These are phyloP conservation scores for Acanthis flammea DNA, from an alignment of 2,797 vertebrate species.

Conservation along the genomic window DNA sequence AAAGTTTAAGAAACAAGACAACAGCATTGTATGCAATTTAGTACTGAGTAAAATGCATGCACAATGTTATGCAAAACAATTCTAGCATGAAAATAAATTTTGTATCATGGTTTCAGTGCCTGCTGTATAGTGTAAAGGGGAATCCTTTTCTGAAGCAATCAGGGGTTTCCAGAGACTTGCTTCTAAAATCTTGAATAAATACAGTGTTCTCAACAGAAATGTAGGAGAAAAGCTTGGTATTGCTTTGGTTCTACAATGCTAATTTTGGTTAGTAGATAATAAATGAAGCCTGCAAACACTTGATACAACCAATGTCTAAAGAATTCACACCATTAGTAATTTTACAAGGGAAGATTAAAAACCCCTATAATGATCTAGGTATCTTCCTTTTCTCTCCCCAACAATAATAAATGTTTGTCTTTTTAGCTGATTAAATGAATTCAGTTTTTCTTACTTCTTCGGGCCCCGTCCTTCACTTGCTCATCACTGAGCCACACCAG, in stretches of 20 bases:
- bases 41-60: slow-evolving; percentile 96
- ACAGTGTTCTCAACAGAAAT: slow-evolving; percentile 77
- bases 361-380: slow-evolving; percentile 31
- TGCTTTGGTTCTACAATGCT: slow-evolving; percentile 79
- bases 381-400: slow-evolving; percentile 52
- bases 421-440: slow-evolving; percentile 87
- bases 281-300: slow-evolving; percentile 65
- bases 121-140: slow-evolving; percentile 81
- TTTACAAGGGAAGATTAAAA: slow-evolving; percentile 59
- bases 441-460: slow-evolving; percentile 78
- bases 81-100: slow-evolving; percentile 99
- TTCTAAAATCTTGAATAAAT: slow-evolving; percentile 79
- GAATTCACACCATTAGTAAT: slow-evolving; percentile 67
- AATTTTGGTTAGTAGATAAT: slow-evolving; percentile 65
- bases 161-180: slow-evolving; percentile 76
- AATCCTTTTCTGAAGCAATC: slow-evolving; percentile 78
- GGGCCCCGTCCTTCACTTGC: background rate
- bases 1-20: slow-evolving; percentile 77
- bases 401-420: slow-evolving; percentile 84
- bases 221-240: slow-evolving; percentile 78
- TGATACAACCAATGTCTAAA: slow-evolving; percentile 63
- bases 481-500: background rate
- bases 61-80: slow-evolving; percentile 98
- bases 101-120: slow-evolving; percentile 86
- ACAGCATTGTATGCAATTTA: slow-evolving; percentile 85